Base-by-base conservation (phyloP, 53 echinoderm and acorn worm genomes). In the Holothuria leucospilota region DNA sequence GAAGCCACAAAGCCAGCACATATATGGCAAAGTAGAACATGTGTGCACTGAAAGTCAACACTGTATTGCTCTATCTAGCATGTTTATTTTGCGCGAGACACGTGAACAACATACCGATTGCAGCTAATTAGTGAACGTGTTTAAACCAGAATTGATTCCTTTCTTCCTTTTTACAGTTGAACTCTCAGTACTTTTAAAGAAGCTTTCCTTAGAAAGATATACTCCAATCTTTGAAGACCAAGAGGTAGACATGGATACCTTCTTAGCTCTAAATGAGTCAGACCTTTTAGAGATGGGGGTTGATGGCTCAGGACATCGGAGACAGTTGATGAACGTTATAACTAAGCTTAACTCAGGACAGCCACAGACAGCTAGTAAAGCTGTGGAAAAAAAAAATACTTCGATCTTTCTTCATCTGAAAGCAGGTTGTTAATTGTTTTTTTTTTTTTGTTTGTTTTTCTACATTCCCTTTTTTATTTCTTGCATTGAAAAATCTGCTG, bases 201-300 rank as follows among this genome's bases (percentile, higher is more conserved):
- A 93, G 51, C 71, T 95, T 13, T 97, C 97, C 2, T 59, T 97
- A 39, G 97, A 95, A 71, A 97, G 91, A 78, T 97, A 97, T 67
- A 88, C 97, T 77, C 93, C 93, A 3, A 95, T 95, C 65, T 97
- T 97, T 90, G 93, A 95, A 87, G 97, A 97, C 63, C 97, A 97
- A 86, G 97, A 97, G 91, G 98, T 98, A 60, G 98, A 98, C 79
- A 98, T 98, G 98, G 98, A 98, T 84, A 95, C 95, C 6, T 98
- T 98, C 65, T 78, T 98, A 46, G 89, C 89, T 61, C 90, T 98
- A 34, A 92, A 95, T 69, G 95, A 98, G 59, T 90, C 94, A 0
- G 98, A 98, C 68, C 86, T 98, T 13, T 87, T 93, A 56, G 98
- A 98, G 69, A 89, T 98, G 88, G 98, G 98, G 12, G 93, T 98